Evolutionary conservation across 2,888 invertebrate species (phyloP), one percentile per base, ranked within the genome.

Genomic region (Lutraria lutraria): DNA sequence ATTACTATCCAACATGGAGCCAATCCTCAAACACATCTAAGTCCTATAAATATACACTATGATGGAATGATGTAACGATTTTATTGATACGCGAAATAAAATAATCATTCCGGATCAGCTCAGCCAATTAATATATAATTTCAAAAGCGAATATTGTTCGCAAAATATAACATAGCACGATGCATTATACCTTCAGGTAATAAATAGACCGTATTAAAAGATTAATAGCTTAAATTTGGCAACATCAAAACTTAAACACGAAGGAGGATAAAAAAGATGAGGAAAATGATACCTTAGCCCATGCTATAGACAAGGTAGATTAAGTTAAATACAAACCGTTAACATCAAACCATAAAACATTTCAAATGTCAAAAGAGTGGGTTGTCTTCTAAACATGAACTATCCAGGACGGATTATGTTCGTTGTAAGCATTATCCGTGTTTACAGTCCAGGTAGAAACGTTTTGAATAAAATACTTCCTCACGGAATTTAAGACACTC

Each of bases 151-250:
- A 68, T 76, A 34, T 76, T 31, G 76, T 76, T 76, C 76, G 76
- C 76, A 31, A 76, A 76, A 76, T 68, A 68, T 68, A 76, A 76
- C 31, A 76, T 76, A 76, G 34, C 76, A 31, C 34, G 31, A 76
- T 31, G 21, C 34, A 10, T 12, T 15, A 19, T 19, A 31, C 19
- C 34, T 76, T 76, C 34, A 25, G 34, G 29, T 25, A 76, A 76
- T 76, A 76, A 68, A 76, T 19, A n/a, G 25, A 31, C 31, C 34
- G 76, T 19, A 76, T 76, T 16, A 34, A 76, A 76, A 31, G 29
- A 76, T 76, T 76, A 76, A 76, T 76, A 25, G 76, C 34, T 76
- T 31, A 12, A 31, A 76, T 31, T 76, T 76, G 76, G 76, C 76
- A 76, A 31, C 31, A 34, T 34, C 16, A 19, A 76, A 34, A 21